phyloP scores from a whole-genome alignment of 2,113 vertebrate genomes.

The Lota lota region DNA sequence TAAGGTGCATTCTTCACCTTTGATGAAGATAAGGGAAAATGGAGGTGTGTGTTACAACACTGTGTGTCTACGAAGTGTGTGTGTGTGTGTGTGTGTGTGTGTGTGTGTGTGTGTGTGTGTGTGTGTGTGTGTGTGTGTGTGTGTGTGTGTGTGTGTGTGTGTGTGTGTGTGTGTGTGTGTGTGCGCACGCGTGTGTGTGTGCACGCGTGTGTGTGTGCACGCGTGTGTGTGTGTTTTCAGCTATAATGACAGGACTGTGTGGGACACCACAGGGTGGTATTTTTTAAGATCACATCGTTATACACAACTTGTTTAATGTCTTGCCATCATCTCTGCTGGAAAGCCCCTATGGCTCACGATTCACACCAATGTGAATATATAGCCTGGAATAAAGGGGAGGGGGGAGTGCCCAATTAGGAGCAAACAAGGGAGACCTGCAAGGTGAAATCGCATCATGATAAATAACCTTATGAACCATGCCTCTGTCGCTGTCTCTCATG shows the following conservation, averaged over 20 bases:
- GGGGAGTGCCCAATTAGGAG: slow-evolving; percentile 51
- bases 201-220: slow-evolving; percentile 22
- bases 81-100: not conserved
- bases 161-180: slow-evolving; percentile 4
- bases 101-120: not conserved
- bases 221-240: slow-evolving; percentile 55
- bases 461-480: slow-evolving; percentile 12
- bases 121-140: not conserved
- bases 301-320: slow-evolving; percentile 72
- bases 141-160: not conserved
- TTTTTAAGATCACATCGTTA: slow-evolving; percentile 72
- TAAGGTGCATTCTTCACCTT: slow-evolving; percentile 59
- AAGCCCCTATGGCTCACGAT: slow-evolving; percentile 62
- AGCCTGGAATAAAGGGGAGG: slow-evolving; percentile 35
- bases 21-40: slow-evolving; percentile 52
- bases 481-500: slow-evolving; percentile 1
- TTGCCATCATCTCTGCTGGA: slow-evolving; percentile 77
- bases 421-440: slow-evolving; percentile 51
- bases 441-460: slow-evolving; percentile 24
- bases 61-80: not conserved
- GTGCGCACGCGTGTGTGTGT: slow-evolving; percentile 39
- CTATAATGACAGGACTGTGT: slow-evolving; percentile 71
- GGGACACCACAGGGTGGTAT: slow-evolving; percentile 68
- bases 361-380: slow-evolving; percentile 61
- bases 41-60: not conserved